Evolutionary conservation across 2,888 invertebrate genomes (phyloP).

Genomic region (Brachylomia viminalis): DNA sequence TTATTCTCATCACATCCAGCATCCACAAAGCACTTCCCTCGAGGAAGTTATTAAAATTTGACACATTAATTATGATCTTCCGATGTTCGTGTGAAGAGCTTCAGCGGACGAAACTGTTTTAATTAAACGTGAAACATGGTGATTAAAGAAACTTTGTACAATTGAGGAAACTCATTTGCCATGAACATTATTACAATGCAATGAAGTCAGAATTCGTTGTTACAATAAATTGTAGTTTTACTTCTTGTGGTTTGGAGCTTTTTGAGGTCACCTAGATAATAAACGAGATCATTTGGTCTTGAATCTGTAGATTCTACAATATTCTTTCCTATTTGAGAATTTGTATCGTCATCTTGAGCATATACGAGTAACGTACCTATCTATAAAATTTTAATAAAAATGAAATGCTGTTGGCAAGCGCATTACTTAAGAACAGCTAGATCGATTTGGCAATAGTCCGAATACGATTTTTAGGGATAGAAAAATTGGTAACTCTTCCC

Average conservation of each 20-base stretch:
- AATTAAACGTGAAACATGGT: slow-evolving; percentile 54
- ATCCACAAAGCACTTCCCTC: slow-evolving; percentile 49
- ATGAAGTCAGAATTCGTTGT: slow-evolving; percentile 8
- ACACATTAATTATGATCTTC: slow-evolving; percentile 64
- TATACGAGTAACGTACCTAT: too few relatives aligned
- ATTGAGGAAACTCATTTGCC: slow-evolving; percentile 37
- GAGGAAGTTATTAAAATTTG: slow-evolving; percentile 65
- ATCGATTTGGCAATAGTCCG: too few relatives aligned
- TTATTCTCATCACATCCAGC: slow-evolving; percentile 22
- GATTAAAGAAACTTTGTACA: slow-evolving; percentile 34
- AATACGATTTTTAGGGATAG: too few relatives aligned
- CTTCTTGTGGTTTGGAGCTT: background rate
- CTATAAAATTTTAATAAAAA: too few relatives aligned
- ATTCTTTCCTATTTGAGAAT: background rate
- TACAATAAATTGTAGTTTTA: background rate
- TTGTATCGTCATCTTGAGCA: background rate
- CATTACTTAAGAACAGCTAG: too few relatives aligned
- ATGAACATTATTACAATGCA: background rate
- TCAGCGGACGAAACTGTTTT: slow-evolving; percentile 33
- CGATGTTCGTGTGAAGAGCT: slow-evolving; percentile 42
- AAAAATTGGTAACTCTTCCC: too few relatives aligned
- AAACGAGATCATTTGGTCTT: slow-evolving; percentile 1
- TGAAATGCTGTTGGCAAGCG: too few relatives aligned
- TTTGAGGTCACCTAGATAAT: slow-evolving; percentile 29
- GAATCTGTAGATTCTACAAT: background rate